phyloP scores from a whole-genome alignment of 2,888 invertebrate species.

The Autographa pulchrina region DNA sequence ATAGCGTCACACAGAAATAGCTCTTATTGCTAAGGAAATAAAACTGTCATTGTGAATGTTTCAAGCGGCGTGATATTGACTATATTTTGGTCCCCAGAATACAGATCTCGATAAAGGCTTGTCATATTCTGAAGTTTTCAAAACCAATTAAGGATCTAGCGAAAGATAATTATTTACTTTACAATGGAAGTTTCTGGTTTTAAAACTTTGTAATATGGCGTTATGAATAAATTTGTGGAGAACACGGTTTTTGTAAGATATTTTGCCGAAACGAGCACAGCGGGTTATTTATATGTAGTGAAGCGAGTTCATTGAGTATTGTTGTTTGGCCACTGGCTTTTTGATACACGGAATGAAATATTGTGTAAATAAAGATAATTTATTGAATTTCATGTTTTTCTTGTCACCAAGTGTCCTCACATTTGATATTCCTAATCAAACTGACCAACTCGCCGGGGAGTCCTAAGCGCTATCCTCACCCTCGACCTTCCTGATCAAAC shows the following conservation, averaged over 20 bases:
- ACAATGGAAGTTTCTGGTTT: not conserved
- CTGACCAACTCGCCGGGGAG: too few species aligned
- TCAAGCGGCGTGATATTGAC: not conserved
- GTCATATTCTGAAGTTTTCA: not conserved
- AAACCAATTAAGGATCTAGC: not conserved
- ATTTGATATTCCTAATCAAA: too few species aligned
- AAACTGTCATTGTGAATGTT: not conserved
- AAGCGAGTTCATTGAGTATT: constrained; percentile 58
- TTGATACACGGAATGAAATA: constrained; percentile 70
- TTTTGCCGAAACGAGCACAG: constrained; percentile 39
- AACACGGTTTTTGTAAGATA: constrained; percentile 24
- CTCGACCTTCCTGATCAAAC: too few species aligned
- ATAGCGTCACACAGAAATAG: not conserved
- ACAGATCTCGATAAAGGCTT: not conserved
- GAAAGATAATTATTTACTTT: not conserved
- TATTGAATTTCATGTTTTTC: constrained; percentile 63
- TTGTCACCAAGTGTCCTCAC: not conserved
- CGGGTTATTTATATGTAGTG: constrained; percentile 37
- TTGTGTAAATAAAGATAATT: constrained; percentile 80
- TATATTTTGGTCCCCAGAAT: not conserved
- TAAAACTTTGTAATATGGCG: not conserved
- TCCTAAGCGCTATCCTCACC: too few species aligned
- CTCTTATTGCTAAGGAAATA: not conserved
- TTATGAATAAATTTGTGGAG: not conserved
- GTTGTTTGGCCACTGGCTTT: constrained; percentile 71